phyloP scores from a whole-genome alignment of 2,113 vertebrate genomes.

The Anas platyrhynchos region DNA sequence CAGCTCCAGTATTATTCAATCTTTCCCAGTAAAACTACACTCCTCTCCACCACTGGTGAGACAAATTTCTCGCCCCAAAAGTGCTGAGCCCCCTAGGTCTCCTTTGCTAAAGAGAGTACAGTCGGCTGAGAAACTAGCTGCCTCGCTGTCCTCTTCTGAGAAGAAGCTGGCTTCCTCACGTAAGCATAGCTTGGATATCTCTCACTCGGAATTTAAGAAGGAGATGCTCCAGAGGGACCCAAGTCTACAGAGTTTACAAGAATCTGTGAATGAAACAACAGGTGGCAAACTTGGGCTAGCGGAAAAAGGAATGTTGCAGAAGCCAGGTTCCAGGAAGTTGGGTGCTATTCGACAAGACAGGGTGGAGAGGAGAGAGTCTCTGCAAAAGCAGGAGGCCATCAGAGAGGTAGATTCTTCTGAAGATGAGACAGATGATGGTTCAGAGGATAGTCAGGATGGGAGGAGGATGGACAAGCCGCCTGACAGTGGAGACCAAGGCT shows the following conservation, averaged over 20 bases:
- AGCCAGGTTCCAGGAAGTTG: conserved; percentile 84
- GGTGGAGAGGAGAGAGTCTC: conserved; percentile 90
- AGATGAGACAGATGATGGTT: conserved; percentile 92
- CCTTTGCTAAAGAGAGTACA: conserved; percentile 97
- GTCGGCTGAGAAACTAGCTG: conserved; percentile 90
- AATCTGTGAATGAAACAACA: conserved; percentile 77
- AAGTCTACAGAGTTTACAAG: conserved; percentile 87
- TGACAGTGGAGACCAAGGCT: conserved; percentile 52
- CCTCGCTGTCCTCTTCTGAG: conserved; percentile 82
- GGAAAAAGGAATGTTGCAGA: conserved; percentile 87
- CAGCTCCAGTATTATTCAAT: conserved; percentile 76
- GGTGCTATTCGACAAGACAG: conserved; percentile 93
- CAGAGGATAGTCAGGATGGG: conserved; percentile 88
- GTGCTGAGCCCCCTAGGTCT: conserved; percentile 91
- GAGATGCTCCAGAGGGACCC: conserved; percentile 89
- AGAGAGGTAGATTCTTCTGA: conserved; percentile 95
- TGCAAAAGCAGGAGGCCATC: conserved; percentile 97
- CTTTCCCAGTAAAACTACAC: conserved; percentile 92
- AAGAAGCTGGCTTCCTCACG: conserved; percentile 82
- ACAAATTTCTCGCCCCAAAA: conserved; percentile 94
- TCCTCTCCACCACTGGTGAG: conserved; percentile 90
- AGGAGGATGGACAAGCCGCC: conserved; percentile 68
- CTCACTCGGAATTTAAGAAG: conserved; percentile 92
- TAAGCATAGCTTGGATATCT: conserved; percentile 92
- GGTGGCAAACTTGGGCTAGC: conserved; percentile 80